phyloP scores from a whole-genome alignment of 2,888 invertebrate species.

The Leistus spinibarbis region DNA sequence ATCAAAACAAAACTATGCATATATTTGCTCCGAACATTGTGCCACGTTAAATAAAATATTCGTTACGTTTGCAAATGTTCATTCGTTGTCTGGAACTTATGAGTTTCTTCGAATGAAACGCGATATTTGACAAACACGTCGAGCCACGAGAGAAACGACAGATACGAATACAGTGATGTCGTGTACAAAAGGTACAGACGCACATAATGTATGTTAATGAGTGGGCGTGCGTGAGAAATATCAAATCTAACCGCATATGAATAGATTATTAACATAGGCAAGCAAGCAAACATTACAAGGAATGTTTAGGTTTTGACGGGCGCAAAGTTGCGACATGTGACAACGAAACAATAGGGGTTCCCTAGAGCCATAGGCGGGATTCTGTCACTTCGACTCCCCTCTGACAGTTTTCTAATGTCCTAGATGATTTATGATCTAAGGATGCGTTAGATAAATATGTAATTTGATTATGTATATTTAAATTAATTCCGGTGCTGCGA shows the following conservation, averaged over 20 bases:
- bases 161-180: background rate
- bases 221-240: constrained; percentile 24
- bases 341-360: constrained; percentile 18
- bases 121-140: background rate
- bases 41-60: background rate
- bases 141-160: background rate
- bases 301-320: constrained; percentile 18
- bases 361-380: constrained; percentile 13
- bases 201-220: constrained; percentile 18
- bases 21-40: background rate
- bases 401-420: constrained; percentile 18
- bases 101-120: background rate
- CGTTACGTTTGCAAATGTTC: background rate
- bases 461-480: constrained; percentile 35
- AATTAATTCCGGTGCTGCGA: constrained; percentile 18
- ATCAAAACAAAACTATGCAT: background rate
- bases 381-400: background rate
- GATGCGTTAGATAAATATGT: constrained; percentile 31
- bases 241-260: constrained; percentile 24
- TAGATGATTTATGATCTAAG: constrained; percentile 30
- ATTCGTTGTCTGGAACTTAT: background rate
- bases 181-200: background rate
- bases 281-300: background rate
- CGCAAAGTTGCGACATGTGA: constrained; percentile 20
- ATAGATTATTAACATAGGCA: constrained; percentile 8